Conservation (phyloP, 2,113 vertebrate species). For the Neolamprologus devosi region DNA sequence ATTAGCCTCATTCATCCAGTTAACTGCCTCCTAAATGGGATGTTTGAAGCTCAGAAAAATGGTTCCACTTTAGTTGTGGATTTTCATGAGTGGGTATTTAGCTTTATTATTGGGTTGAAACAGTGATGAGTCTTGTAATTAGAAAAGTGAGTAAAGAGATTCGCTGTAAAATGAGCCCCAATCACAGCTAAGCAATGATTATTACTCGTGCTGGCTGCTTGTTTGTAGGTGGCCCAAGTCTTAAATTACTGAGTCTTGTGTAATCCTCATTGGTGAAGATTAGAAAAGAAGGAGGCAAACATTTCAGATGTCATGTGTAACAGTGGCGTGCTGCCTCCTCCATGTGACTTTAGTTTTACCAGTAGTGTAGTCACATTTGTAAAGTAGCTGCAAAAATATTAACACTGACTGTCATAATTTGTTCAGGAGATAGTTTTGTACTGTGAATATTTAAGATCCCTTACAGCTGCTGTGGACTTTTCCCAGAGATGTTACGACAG, state of each 20-base stretch:
- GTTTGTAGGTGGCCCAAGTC: background rate
- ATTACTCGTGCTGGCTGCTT: background rate
- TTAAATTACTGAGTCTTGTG: background rate
- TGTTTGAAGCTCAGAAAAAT: background rate
- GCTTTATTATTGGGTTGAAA: background rate
- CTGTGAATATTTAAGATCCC: background rate
- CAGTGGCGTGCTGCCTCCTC: background rate
- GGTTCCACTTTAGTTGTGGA: background rate
- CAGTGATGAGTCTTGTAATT: background rate
- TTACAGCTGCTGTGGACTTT: background rate
- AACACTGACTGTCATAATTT: background rate
- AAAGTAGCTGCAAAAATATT: background rate
- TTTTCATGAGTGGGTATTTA: background rate
- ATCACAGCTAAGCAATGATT: background rate
- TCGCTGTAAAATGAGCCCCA: background rate
- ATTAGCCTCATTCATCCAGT: background rate
- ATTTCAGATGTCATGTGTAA: background rate
- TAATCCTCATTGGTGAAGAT: background rate
- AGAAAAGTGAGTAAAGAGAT: background rate
- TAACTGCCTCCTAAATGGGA: background rate
- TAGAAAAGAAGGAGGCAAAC: background rate
- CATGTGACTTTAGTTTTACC: background rate
- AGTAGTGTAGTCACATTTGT: background rate
- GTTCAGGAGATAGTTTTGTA: background rate
- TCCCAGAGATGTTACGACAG: background rate